Evolutionary conservation across 2,888 invertebrate genomes (phyloP), one percentile per base, ranked within the genome.

Genomic region (Unio delphinus): DNA sequence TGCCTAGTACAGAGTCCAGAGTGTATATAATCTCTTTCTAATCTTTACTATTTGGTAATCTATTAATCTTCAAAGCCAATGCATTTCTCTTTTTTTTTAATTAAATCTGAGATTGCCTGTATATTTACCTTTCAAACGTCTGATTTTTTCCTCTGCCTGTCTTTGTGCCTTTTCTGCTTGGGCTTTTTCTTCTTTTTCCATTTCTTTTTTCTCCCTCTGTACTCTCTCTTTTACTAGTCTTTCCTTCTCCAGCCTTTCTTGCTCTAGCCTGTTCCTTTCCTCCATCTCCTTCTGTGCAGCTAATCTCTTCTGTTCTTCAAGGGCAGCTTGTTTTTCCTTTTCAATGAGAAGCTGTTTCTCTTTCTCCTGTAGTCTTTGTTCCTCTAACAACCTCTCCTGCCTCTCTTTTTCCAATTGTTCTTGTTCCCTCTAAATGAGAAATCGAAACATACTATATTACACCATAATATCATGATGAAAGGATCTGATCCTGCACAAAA

Each of bases 101-200:
- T 45, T 61, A 18, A 28, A 28, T 28, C 11, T 18, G 26, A 60
- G 60, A 23, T 3, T 60, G 26, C 20, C 28, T 60, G 23, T 34
- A 56, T 60, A 23, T 64, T 69, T 75, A 83, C 83, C 81, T 65
- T 79, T 74, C 26, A 83, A 71, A 18, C 74, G 70, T 45, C 73
- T 70, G 5, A 82, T 61, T 72, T 82, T 82, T 61, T 83, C 81
- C 65, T 83, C 82, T 4, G 82, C 82, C 54, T 75, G 68, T 64
- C 61, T 70, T 45, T 73, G 72, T 1, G 81, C 83, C 63, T 79
- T 72, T 34, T 81, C 80, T 11, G 79, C 80, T 55, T 62, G 71
- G 30, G 70, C 72, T 59, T 75, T 74, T 55, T 78, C 74, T 28
- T 64, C 71, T 67, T 74, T 74, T 17, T 80, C 81, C 30, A 70